Base-by-base conservation (phyloP, 2,797 vertebrate species). In the Cyprinodon diabolis region DNA sequence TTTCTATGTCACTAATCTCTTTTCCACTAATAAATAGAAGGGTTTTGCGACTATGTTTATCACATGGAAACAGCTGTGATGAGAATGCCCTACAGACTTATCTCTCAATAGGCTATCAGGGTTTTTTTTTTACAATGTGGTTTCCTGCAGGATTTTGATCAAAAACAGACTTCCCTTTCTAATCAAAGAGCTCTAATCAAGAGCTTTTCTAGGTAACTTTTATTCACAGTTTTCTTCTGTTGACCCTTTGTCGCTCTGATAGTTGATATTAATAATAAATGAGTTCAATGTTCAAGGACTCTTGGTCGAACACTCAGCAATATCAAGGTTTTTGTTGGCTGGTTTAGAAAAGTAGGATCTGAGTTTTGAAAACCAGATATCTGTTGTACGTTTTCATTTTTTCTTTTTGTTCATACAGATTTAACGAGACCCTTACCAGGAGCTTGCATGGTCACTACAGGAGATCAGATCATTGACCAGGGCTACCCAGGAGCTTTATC, bases 401-500 rank as follows among this genome's bases (percentile, higher is more conserved):
- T 52, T 54, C 11, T 76, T 35, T 45, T 43, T 43, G 6, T 43
- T 65, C n/a, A 69, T 87, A 40, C 69, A 94, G 94, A 90, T 58
- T 7, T 6, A 55, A 48, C 84, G 49, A 86, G 25, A 65, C 66
- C 75, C 47, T 73, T 91, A 43, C 90, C 91, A 0, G 92, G 84
- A 81, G 80, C 82, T 1, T 96, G 95, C 77, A 1, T 90, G 48
- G 49, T 95, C 80, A 92, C 89, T 30, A 67, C 85, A 4, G 95
- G 95, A 0, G 65, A 75, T 76, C 86, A 90, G 76, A 83, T 96
- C 86, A 95, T 95, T n/a, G 93, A 95, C 0, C 69, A 94, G 52
- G 94, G 95, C n/a, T 95, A 95, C 73, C 96, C 97, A 0, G 96
- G 93, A 0, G 97, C 96, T 21, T 75, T 92, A 47, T 94, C 95